Conservation (phyloP, 2,888 invertebrate genomes). For the Hymenopus coronatus region DNA sequence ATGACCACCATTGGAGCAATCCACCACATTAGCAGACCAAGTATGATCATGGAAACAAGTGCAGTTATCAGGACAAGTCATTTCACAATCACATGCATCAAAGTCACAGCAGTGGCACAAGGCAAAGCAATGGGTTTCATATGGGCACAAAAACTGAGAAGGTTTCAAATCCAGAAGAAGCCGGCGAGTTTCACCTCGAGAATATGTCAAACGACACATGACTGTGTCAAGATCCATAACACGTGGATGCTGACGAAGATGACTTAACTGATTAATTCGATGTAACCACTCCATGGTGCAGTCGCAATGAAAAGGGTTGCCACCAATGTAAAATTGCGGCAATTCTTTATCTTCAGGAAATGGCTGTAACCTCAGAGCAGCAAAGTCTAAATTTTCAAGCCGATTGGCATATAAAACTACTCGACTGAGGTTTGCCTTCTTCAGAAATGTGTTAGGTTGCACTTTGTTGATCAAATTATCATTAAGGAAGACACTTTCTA, state of each 20-base stretch:
- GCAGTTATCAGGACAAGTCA: constrained; percentile 84
- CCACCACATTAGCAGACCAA: constrained; percentile 81
- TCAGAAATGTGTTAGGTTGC: constrained; percentile 65
- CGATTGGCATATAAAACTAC: constrained; percentile 75
- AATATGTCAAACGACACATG: constrained; percentile 70
- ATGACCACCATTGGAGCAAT: constrained; percentile 74
- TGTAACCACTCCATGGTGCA: constrained; percentile 87
- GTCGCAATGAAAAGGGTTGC: constrained; percentile 81
- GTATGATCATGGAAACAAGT: constrained; percentile 84
- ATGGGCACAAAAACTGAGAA: constrained; percentile 77
- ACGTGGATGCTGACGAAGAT: constrained; percentile 68
- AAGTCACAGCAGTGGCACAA: constrained; percentile 87
- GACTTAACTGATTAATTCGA: constrained; percentile 70
- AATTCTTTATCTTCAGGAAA: constrained; percentile 65
- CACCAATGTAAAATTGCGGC: constrained; percentile 75
- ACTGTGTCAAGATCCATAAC: constrained; percentile 78
- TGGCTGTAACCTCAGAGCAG: constrained; percentile 65
- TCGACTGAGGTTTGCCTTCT: constrained; percentile 68
- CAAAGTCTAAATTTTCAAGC: constrained; percentile 67
- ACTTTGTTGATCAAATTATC: constrained; percentile 70
- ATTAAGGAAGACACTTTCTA: constrained; percentile 68
- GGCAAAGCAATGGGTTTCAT: constrained; percentile 79
- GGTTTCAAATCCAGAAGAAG: constrained; percentile 66
- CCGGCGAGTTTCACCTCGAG: constrained; percentile 37
- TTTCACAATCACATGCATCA: constrained; percentile 88